These are phyloP conservation scores for Catostomus latipinnis DNA, from an alignment of 2,797 vertebrate genomes.

Conservation along the genomic window DNA sequence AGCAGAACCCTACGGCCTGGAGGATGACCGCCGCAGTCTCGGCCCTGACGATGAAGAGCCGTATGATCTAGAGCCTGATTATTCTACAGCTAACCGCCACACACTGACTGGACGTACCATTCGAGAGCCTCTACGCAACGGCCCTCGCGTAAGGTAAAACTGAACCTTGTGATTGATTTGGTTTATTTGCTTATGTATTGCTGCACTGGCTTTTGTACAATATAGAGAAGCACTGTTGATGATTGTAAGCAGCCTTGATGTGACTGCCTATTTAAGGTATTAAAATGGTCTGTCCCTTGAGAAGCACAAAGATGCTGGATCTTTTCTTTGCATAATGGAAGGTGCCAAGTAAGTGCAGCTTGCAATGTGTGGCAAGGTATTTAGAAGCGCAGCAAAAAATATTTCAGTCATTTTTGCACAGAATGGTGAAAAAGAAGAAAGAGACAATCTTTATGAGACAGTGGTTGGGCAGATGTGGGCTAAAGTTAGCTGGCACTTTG, in stretches of 20 bases:
- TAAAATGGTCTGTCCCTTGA: background rate
- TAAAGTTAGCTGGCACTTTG: no score
- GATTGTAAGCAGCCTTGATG: conserved; percentile 24
- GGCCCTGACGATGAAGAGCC: conserved; percentile 94
- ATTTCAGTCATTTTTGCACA: no score
- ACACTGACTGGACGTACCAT: conserved; percentile 83
- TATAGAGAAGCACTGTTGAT: background rate
- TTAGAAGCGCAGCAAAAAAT: background rate
- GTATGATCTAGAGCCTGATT: conserved; percentile 92
- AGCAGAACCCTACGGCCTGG: conserved; percentile 93
- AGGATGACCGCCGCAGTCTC: conserved; percentile 95
- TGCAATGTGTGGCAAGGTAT: background rate
- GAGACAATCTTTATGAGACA: no score
- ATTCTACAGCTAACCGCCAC: conserved; percentile 87
- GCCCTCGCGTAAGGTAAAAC: conserved; percentile 77
- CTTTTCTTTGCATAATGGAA: conserved; percentile 8
- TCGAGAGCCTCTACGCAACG: conserved; percentile 81
- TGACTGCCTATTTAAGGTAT: conserved; percentile 20
- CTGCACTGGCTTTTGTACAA: no score
- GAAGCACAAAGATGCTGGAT: conserved; percentile 11
- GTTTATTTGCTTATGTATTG: conserved; percentile 17
- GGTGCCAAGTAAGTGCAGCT: background rate
- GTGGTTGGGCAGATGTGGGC: no score
- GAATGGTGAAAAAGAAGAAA: no score
- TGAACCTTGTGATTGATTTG: background rate